Evolutionary conservation across 1,140 invertebrate genomes (phyloP).

Genomic region (Psix sp.): DNA sequence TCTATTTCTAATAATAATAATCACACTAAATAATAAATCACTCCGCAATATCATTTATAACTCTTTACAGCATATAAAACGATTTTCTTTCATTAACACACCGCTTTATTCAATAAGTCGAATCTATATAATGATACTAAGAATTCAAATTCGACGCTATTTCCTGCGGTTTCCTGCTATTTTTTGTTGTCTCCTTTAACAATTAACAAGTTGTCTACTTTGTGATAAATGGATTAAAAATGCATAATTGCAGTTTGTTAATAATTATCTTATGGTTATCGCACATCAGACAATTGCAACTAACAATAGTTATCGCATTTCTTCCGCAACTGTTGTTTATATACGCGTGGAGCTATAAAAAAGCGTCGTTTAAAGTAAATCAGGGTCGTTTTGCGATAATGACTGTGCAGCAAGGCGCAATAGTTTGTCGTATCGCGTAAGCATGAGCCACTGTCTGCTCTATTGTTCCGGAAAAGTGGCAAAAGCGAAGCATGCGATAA

Average conservation of each 20-base stretch:
- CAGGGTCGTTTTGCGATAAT: constrained; percentile 62
- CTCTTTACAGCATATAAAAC: too few species aligned
- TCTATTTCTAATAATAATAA: too few species aligned
- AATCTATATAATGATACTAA: too few species aligned
- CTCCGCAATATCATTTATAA: too few species aligned
- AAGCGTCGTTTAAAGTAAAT: constrained; percentile 59
- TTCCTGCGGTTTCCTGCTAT: too few species aligned
- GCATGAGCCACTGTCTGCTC: constrained; percentile 50
- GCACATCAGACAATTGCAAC: constrained; percentile 21
- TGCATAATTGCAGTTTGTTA: constrained; percentile 28
- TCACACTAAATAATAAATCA: background rate
- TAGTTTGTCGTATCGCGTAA: constrained; percentile 51
- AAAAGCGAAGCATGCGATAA: constrained; percentile 59
- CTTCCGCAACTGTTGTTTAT: constrained; percentile 44
- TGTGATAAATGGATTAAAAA: constrained; percentile 24
- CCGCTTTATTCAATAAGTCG: too few species aligned
- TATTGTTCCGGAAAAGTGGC: constrained; percentile 72
- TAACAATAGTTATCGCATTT: constrained; percentile 54
- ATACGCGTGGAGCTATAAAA: constrained; percentile 33
- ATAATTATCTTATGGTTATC: constrained; percentile 48
- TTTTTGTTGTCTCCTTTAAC: too few species aligned
- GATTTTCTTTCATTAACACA: too few species aligned
- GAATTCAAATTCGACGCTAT: too few species aligned
- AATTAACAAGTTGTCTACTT: too few species aligned
- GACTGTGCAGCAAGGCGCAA: constrained; percentile 55